Evolutionary conservation across 2,888 invertebrate genomes (phyloP).

Genomic region (Nemurella pictetii): DNA sequence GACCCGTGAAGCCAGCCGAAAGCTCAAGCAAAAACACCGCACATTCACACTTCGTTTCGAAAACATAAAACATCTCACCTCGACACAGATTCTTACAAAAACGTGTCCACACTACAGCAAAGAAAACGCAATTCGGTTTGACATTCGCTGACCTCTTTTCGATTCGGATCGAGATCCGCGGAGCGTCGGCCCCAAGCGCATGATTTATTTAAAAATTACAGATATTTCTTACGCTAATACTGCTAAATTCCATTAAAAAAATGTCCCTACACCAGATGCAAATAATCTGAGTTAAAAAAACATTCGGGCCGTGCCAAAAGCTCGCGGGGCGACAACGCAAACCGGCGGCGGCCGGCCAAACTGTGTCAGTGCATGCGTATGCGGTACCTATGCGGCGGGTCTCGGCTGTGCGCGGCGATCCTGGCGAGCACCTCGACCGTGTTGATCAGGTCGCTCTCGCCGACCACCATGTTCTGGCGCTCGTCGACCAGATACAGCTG

Average conservation of each 20-base stretch:
- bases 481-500: conserved; percentile 87
- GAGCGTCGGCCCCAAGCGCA: not conserved
- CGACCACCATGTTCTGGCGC: conserved; percentile 69
- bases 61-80: not conserved
- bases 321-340: too few relatives aligned
- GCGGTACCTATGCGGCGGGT: conserved; percentile 76
- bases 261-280: not conserved
- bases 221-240: not conserved
- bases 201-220: not conserved
- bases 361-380: not conserved
- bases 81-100: not conserved
- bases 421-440: conserved; percentile 83
- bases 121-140: not conserved
- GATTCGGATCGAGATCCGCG: not conserved
- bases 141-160: not conserved
- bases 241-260: not conserved
- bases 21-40: not conserved
- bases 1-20: not conserved
- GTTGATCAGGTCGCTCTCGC: conserved; percentile 83
- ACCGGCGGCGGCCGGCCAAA: not conserved
- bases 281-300: not conserved
- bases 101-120: not conserved
- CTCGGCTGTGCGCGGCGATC: conserved; percentile 72
- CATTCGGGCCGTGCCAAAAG: too few relatives aligned
- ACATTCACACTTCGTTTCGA: not conserved